Percentiles rank a stretch among this genome's conserved stretches.
Conservation (phyloP, 2,888 invertebrate genomes). For the Netelia virgata region DNA sequence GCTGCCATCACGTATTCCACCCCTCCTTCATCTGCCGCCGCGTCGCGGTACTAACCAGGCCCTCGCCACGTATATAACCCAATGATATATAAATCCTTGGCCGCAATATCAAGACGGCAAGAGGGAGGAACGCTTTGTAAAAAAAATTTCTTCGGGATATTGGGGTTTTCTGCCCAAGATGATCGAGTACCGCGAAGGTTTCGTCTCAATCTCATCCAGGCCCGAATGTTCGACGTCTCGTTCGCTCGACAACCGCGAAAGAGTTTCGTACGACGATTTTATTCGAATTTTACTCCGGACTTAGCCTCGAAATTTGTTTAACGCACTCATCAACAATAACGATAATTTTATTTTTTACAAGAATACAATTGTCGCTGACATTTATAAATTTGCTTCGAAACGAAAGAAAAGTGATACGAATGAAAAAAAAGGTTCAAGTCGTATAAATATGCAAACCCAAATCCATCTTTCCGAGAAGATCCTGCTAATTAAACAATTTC, state of each 20-base stretch:
- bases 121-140: slow-evolving; percentile 16
- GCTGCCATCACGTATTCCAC: slow-evolving; percentile 55
- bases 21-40: slow-evolving; percentile 2
- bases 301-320: neutral
- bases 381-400: neutral
- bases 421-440: neutral
- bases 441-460: neutral
- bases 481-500: neutral
- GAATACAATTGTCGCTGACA: too few relatives aligned
- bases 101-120: slow-evolving; percentile 46
- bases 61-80: slow-evolving; percentile 9
- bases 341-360: too few relatives aligned
- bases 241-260: neutral
- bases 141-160: slow-evolving; percentile 37
- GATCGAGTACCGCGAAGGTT: neutral
- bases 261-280: neutral
- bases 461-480: neutral
- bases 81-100: slow-evolving; percentile 31
- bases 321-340: neutral
- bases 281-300: neutral
- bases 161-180: slow-evolving; percentile 8
- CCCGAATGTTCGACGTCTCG: neutral
- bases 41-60: slow-evolving; percentile 8
- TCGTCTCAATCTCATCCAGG: neutral
- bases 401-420: neutral